A percentile compares a stretch with the other conserved stretches of the same genome.
These are phyloP conservation scores for Falco berigora DNA, from an alignment of 2,797 vertebrate species.

Conservation along the genomic window DNA sequence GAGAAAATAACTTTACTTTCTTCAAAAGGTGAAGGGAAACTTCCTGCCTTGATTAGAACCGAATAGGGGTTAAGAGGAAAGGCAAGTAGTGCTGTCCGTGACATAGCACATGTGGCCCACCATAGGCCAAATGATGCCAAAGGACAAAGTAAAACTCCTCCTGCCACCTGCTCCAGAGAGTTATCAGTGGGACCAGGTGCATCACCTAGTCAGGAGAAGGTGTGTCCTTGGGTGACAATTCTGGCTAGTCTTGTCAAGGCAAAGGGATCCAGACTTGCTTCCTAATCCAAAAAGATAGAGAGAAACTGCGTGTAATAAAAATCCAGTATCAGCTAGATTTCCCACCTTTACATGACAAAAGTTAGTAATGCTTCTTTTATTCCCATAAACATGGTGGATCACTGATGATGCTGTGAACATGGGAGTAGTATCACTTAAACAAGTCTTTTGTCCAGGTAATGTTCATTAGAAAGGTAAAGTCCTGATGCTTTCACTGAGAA, in stretches of 20 bases:
- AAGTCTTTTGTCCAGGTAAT: not conserved
- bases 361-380: not conserved
- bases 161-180: not conserved
- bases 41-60: not conserved
- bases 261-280: not conserved
- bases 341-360: not conserved
- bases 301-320: not conserved
- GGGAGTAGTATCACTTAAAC: not conserved
- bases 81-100: too few species aligned
- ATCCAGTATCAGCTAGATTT: not conserved
- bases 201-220: not conserved
- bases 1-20: not conserved
- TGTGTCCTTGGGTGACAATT: not conserved
- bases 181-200: not conserved
- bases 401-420: not conserved
- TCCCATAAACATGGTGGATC: not conserved
- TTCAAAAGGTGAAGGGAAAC: not conserved
- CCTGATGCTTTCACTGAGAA: not conserved
- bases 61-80: not conserved
- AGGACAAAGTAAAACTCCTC: not conserved
- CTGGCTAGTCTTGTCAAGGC: not conserved
- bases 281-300: not conserved
- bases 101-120: not conserved
- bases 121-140: not conserved
- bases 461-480: not conserved